A percentile compares a stretch with the other conserved stretches of the same genome.
Evolutionary conservation across 1,140 invertebrate species (phyloP).

Genomic region (Neodiprion pinetum): DNA sequence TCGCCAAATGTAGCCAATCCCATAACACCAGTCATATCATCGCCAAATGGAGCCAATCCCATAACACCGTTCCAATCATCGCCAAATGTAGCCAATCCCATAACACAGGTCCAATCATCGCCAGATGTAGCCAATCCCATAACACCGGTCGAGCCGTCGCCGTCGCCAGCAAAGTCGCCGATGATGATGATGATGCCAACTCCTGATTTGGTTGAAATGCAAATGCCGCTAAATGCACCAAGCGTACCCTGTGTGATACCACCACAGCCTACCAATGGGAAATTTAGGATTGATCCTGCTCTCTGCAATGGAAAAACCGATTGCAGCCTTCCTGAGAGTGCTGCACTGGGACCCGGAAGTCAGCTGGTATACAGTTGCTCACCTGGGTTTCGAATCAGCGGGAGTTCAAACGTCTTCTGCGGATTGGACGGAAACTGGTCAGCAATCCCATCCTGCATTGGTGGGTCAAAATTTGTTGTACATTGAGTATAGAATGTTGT

Average conservation of each 20-base stretch:
- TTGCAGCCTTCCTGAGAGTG: slow-evolving; percentile 31
- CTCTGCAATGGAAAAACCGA: slow-evolving; percentile 33
- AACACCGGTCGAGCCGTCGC: neutral
- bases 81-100: no score
- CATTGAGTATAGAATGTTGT: no score
- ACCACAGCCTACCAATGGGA: slow-evolving; percentile 45
- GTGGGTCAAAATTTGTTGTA: slow-evolving; percentile 29
- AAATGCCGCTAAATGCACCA: neutral
- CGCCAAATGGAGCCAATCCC: no score
- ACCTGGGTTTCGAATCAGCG: slow-evolving; percentile 39
- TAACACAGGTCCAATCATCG: neutral
- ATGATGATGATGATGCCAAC: neutral
- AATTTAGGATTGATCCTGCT: slow-evolving; percentile 40
- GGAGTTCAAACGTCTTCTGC: slow-evolving; percentile 42
- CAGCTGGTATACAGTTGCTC: slow-evolving; percentile 49
- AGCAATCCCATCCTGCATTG: slow-evolving; percentile 43
- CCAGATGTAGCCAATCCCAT: neutral
- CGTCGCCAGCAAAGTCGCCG: neutral
- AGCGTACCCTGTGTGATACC: slow-evolving; percentile 39
- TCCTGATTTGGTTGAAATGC: neutral
- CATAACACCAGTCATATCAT: no score
- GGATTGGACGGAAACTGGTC: slow-evolving; percentile 44
- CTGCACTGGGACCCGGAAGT: slow-evolving; percentile 40
- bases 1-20: no score
- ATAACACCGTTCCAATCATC: no score